Percentiles rank a stretch among this genome's conserved stretches.
Conservation (phyloP, 2,797 vertebrate genomes). For the Lithobates pipiens region DNA sequence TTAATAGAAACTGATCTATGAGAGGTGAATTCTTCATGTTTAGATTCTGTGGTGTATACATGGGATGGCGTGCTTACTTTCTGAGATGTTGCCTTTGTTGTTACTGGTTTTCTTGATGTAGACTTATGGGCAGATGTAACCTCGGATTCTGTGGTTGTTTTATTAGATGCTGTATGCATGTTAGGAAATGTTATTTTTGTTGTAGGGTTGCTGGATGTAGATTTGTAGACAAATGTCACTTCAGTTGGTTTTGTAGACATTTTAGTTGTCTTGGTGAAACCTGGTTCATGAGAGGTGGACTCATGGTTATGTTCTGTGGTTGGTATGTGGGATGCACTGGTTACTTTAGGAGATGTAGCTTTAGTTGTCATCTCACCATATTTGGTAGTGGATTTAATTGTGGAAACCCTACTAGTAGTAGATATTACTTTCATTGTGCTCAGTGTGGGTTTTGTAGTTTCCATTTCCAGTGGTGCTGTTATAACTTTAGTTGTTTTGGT, state of each 20-base stretch:
- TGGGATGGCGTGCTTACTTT: no score
- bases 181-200: no score
- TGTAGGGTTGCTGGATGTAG: no score
- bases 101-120: no score
- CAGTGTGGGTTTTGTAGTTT: not conserved
- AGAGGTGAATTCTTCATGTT: no score
- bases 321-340: not conserved
- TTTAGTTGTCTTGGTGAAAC: not conserved
- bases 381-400: conserved; percentile 22
- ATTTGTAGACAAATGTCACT: not conserved
- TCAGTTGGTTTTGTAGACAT: not conserved
- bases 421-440: no score
- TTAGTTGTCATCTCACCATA: not conserved
- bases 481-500: not conserved
- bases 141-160: no score
- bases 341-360: not conserved
- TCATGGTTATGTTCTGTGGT: not conserved
- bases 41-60: no score
- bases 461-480: not conserved
- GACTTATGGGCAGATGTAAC: no score
- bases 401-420: not conserved
- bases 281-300: not conserved
- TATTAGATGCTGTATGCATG: no score
- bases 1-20: no score
- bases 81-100: no score